These are phyloP conservation scores for Helicoverpa assulta DNA, from an alignment of 2,888 invertebrate genomes.

Conservation along the genomic window DNA sequence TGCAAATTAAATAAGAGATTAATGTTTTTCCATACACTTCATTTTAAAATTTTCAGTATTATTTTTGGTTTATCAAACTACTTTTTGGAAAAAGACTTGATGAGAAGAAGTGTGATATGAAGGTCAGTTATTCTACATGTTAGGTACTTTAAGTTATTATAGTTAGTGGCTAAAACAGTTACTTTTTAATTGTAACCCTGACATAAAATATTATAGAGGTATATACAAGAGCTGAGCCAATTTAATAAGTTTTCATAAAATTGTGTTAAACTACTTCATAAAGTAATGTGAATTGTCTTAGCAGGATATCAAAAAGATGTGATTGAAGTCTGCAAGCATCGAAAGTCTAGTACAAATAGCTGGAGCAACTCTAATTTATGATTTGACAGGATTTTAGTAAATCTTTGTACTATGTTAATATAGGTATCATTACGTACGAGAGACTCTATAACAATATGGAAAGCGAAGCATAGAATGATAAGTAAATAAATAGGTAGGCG, in stretches of 20 bases:
- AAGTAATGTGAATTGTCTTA: no score
- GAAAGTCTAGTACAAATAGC: no score
- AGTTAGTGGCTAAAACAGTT: not conserved
- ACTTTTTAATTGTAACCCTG: no score
- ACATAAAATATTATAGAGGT: no score
- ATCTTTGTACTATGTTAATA: not conserved
- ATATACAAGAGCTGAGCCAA: no score
- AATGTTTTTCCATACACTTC: conserved; percentile 26
- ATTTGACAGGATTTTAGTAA: not conserved
- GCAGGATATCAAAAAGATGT: no score
- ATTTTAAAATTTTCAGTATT: conserved; percentile 24
- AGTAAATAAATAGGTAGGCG: conserved; percentile 57
- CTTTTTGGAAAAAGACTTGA: conserved; percentile 8
- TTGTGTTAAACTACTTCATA: no score
- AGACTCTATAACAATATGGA: conserved; percentile 37
- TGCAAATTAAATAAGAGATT: conserved; percentile 9
- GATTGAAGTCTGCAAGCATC: no score
- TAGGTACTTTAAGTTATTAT: not conserved
- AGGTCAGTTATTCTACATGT: conserved; percentile 39
- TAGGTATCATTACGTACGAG: not conserved
- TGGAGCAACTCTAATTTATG: not conserved
- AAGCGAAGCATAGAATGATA: conserved; percentile 51
- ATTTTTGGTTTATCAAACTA: not conserved
- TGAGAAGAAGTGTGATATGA: conserved; percentile 50
- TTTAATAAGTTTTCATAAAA: no score